A percentile compares a stretch with the other conserved stretches of the same genome.
Conservation (phyloP, 2,113 vertebrate genomes). For the Oryzias curvinotus region DNA sequence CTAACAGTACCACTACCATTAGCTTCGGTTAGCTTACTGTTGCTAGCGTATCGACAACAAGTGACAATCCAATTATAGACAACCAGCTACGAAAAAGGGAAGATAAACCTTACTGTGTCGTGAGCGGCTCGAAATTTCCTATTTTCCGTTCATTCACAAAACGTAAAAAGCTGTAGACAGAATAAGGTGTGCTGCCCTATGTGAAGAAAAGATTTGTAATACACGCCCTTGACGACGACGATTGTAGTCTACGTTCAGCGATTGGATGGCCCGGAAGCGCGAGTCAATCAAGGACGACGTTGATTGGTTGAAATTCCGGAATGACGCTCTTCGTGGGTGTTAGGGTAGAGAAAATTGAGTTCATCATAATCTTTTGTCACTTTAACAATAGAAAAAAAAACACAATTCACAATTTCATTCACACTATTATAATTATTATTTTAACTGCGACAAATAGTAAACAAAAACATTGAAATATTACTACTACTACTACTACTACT, state of each 20-base stretch:
- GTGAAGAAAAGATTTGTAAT: slow-evolving; percentile 67
- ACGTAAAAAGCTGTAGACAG: slow-evolving; percentile 29
- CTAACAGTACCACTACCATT: slow-evolving; percentile 49
- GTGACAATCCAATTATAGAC: not conserved
- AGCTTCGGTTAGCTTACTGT: slow-evolving; percentile 42
- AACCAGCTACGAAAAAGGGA: not conserved
- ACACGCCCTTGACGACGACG: slow-evolving; percentile 67
- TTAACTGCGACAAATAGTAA: no score
- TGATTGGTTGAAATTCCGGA: slow-evolving; percentile 42
- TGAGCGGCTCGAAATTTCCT: slow-evolving; percentile 32
- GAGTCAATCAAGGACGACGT: slow-evolving; percentile 19
- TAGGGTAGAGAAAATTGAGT: slow-evolving; percentile 39
- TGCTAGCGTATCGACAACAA: slow-evolving; percentile 9
- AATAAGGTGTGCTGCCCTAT: slow-evolving; percentile 29
- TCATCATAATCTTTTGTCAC: no score
- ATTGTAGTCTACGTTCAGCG: slow-evolving; percentile 61
- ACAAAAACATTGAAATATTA: no score
- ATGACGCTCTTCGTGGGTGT: slow-evolving; percentile 7
- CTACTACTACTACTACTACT: no score
- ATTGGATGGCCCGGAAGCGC: slow-evolving; percentile 49
- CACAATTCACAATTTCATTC: no score
- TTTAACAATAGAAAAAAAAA: no score
- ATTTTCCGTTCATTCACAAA: slow-evolving; percentile 53
- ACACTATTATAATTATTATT: no score
- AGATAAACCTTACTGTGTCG: slow-evolving; percentile 48